phyloP scores from a whole-genome alignment of 1,140 invertebrate species.

The Euschistus heros region DNA sequence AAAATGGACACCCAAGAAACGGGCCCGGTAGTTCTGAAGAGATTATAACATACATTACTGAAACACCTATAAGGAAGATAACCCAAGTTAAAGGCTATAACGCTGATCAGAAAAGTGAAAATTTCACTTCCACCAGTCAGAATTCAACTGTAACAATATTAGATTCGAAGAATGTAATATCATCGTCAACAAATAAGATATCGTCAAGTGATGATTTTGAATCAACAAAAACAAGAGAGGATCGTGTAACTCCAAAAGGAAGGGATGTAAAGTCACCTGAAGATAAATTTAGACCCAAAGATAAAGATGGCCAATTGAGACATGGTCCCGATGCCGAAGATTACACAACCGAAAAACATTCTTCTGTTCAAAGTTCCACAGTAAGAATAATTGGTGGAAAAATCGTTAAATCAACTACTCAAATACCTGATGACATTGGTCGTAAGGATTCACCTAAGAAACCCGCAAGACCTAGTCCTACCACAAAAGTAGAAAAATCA shows the following conservation, averaged over 20 bases:
- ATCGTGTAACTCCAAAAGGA: not conserved
- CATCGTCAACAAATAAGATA: constrained; percentile 7
- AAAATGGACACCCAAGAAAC: too few species aligned
- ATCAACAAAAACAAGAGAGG: too few species aligned
- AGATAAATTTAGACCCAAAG: not conserved
- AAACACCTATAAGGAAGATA: too few species aligned
- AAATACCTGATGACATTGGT: too few species aligned
- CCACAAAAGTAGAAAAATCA: not conserved
- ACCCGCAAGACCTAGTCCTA: too few species aligned
- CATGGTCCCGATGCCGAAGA: not conserved
- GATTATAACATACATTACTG: too few species aligned
- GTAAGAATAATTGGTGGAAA: too few species aligned
- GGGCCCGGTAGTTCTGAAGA: too few species aligned
- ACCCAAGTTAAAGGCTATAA: too few species aligned
- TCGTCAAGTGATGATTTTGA: not conserved
- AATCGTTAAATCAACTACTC: too few species aligned
- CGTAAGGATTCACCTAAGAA: too few species aligned
- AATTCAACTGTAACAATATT: not conserved
- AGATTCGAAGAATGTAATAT: not conserved
- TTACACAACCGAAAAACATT: not conserved
- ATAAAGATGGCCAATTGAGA: not conserved
- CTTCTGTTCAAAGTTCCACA: not conserved
- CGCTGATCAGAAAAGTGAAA: too few species aligned
- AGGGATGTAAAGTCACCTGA: not conserved
- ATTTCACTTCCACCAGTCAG: not conserved